phyloP scores from a whole-genome alignment of 2,888 invertebrate species.

The Hydrotaea diabolus region DNA sequence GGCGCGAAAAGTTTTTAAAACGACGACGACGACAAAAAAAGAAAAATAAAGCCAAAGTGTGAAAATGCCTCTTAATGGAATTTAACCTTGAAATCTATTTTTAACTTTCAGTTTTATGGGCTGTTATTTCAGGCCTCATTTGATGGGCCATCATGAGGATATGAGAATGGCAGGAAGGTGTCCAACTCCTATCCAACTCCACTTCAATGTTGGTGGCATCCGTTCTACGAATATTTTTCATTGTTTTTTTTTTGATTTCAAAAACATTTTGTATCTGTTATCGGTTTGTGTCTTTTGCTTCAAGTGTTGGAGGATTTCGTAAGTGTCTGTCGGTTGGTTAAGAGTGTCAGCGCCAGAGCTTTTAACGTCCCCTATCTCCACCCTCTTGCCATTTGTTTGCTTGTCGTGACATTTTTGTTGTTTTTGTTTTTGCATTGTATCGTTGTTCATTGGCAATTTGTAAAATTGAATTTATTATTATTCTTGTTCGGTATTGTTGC shows the following conservation, averaged over 20 bases:
- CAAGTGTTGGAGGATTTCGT: neutral
- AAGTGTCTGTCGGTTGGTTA: neutral
- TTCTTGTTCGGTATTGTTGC: neutral
- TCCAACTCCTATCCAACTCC: neutral
- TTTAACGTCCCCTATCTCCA: neutral
- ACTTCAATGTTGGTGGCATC: neutral
- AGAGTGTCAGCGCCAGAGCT: neutral
- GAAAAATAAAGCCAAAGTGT: neutral
- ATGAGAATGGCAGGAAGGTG: too few relatives aligned
- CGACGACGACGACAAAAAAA: too few relatives aligned
- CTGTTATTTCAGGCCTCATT: too few relatives aligned
- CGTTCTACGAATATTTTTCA: neutral
- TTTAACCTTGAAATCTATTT: slow-evolving; percentile 26
- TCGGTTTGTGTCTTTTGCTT: neutral
- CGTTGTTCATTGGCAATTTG: slow-evolving; percentile 18
- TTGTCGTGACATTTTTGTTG: neutral
- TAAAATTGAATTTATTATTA: slow-evolving; percentile 28
- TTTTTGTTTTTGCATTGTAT: neutral
- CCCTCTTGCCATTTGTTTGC: neutral
- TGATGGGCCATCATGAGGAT: neutral
- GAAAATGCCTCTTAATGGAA: neutral
- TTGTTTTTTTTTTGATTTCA: neutral
- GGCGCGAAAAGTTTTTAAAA: too few relatives aligned
- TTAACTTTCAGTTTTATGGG: neutral
- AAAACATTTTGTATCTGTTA: neutral